Evolutionary conservation across 2,888 invertebrate species (phyloP).

Genomic region (Nyleta sp.): DNA sequence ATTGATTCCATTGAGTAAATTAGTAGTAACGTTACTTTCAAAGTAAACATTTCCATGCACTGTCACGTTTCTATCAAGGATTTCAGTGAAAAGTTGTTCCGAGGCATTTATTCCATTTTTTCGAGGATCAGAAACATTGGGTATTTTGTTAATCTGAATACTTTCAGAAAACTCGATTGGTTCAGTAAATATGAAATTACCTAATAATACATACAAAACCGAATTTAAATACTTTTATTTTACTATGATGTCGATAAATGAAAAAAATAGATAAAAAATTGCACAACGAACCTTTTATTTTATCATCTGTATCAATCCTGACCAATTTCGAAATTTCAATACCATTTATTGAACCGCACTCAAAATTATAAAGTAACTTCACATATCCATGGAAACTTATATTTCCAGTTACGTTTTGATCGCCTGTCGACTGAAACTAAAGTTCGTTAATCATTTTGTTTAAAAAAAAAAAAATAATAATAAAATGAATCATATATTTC

Average conservation of each 20-base stretch:
- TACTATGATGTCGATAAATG: neutral
- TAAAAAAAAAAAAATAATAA: too few species aligned
- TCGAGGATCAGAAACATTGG: neutral
- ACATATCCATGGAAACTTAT: constrained; percentile 13
- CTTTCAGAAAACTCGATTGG: neutral
- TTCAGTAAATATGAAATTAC: constrained; percentile 2
- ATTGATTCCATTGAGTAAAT: constrained; percentile 12
- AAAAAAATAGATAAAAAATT: neutral
- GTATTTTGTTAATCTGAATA: neutral
- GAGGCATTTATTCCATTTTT: neutral
- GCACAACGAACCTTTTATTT: neutral
- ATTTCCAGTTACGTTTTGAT: constrained; percentile 30
- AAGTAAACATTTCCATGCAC: constrained; percentile 4
- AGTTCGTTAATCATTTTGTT: too few species aligned
- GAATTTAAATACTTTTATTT: neutral
- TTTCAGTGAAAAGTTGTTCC: neutral
- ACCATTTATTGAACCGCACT: constrained; percentile 16
- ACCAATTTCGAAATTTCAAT: constrained; percentile 67
- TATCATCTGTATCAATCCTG: constrained; percentile 76
- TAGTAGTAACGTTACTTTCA: neutral
- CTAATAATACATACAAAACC: neutral
- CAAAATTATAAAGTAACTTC: neutral
- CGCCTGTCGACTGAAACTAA: constrained; percentile 7
- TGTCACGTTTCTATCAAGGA: constrained; percentile 6
- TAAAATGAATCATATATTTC: too few species aligned